Conservation (phyloP, 2,888 invertebrate species). For the Caenorhabditis sinica region DNA sequence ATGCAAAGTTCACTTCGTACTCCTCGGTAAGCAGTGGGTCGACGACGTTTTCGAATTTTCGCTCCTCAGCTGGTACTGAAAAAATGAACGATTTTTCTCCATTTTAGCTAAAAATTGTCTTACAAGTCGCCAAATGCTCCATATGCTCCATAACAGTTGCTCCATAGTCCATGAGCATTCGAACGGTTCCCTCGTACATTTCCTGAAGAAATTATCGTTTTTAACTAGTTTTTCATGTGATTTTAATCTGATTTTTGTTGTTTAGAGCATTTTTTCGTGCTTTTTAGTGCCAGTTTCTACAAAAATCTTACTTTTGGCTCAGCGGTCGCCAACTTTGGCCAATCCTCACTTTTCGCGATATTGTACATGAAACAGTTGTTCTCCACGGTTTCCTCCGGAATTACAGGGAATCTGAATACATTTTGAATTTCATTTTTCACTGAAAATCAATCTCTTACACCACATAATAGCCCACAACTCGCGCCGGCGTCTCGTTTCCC, state of each 20-base stretch:
- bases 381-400: constrained; percentile 82
- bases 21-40: constrained; percentile 81
- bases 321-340: constrained; percentile 80
- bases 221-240: too few species aligned
- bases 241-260: neutral
- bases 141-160: constrained; percentile 81
- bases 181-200: constrained; percentile 82
- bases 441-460: constrained; percentile 66
- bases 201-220: constrained; percentile 61
- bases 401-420: constrained; percentile 78
- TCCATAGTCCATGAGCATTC: constrained; percentile 82
- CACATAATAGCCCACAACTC: constrained; percentile 80
- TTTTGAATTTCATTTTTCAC: neutral
- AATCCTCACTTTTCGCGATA: constrained; percentile 81
- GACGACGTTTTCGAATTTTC: constrained; percentile 80
- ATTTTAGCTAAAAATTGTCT: neutral
- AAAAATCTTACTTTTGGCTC: constrained; percentile 70
- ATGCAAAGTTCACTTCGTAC: constrained; percentile 81
- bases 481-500: constrained; percentile 78
- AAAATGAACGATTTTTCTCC: constrained; percentile 13
- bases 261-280: neutral
- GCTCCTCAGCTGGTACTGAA: constrained; percentile 69
- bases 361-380: constrained; percentile 82
- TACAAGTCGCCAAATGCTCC: constrained; percentile 77
- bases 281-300: constrained; percentile 14